These are phyloP conservation scores for Tipula lateralis DNA, from an alignment of 2,888 invertebrate species.

Conservation along the genomic window DNA sequence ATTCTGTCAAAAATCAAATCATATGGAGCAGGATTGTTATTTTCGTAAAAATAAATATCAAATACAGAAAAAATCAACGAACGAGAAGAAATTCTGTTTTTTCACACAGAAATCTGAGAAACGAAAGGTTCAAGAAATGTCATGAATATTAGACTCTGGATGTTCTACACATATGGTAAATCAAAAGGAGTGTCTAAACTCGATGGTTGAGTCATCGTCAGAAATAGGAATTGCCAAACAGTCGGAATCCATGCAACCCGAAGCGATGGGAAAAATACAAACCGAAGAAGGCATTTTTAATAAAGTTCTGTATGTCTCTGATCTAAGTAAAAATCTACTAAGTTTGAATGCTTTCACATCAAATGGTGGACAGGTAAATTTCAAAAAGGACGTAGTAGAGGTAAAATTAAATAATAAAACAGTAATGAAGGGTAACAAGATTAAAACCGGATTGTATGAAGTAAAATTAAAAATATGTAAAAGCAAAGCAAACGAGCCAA, in stretches of 20 bases:
- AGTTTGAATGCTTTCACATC: too few species aligned
- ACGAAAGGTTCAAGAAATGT: not conserved
- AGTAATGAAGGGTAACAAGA: too few species aligned
- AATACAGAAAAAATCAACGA: not conserved
- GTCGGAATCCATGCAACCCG: not conserved
- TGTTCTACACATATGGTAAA: not conserved
- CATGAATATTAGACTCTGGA: not conserved
- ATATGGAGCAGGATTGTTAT: not conserved
- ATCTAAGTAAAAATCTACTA: too few species aligned
- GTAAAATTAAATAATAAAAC: too few species aligned
- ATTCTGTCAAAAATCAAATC: not conserved
- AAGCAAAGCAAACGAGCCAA: too few species aligned
- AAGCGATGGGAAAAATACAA: too few species aligned
- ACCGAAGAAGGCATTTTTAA: too few species aligned
- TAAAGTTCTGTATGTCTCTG: too few species aligned
- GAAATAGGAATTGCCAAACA: not conserved
- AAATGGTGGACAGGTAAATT: too few species aligned
- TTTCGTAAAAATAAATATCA: not conserved
- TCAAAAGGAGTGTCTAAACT: not conserved
- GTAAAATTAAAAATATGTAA: too few species aligned
- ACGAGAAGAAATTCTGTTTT: not conserved
- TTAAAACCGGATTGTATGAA: too few species aligned
- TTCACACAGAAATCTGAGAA: not conserved
- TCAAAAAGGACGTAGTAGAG: too few species aligned
- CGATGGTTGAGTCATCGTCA: not conserved